Percentiles rank a stretch among this genome's conserved stretches.
Conservation (phyloP, 2,113 vertebrate genomes). For the Phylloscopus trochilus region DNA sequence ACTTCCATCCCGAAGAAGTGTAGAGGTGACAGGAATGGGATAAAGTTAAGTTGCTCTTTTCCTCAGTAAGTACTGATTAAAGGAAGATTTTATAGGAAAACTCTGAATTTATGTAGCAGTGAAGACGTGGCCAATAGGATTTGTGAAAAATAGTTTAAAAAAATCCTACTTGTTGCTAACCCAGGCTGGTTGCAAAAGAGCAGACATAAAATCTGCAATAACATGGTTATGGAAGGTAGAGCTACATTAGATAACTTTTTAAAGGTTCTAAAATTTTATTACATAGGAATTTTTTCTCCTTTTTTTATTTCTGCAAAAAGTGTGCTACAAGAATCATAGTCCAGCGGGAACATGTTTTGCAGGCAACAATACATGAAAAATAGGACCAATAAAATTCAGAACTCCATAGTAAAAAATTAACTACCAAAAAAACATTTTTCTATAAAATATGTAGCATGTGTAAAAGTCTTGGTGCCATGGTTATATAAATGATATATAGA, state of each 20-base stretch:
- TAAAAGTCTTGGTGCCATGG: neutral
- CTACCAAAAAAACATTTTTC: neutral
- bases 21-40: neutral
- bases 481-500: neutral
- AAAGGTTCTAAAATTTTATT: neutral
- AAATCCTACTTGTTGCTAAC: neutral
- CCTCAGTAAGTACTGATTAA: neutral
- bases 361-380: neutral
- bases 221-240: neutral
- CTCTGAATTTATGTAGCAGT: neutral
- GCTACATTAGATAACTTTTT: neutral
- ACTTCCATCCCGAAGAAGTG: neutral
- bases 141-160: neutral
- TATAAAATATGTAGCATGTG: neutral
- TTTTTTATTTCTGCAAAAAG: neutral
- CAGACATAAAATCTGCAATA: neutral
- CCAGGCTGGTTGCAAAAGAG: neutral
- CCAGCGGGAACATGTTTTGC: neutral
- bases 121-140: neutral
- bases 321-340: neutral
- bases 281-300: neutral
- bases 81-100: neutral
- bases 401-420: neutral
- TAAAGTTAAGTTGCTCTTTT: neutral
- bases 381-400: neutral